phyloP scores from a whole-genome alignment of 2,888 invertebrate species.

The Drosophila imparisetae region DNA sequence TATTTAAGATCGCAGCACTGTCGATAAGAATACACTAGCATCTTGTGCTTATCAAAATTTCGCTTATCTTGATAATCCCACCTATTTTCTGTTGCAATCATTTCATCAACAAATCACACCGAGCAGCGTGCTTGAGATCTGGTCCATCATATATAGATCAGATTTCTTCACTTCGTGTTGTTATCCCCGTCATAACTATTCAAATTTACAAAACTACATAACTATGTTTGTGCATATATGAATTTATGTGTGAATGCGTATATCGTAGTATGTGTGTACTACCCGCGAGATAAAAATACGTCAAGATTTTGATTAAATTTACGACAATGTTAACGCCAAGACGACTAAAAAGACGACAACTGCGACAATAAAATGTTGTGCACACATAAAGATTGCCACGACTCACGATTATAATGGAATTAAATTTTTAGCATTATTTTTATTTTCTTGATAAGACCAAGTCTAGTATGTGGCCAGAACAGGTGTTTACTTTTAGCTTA shows the following conservation, averaged over 20 bases:
- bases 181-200: conserved; percentile 7
- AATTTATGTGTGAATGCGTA: neutral
- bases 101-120: conserved; percentile 38
- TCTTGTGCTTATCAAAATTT: conserved; percentile 10
- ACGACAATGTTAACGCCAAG: conserved; percentile 64
- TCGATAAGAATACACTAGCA: neutral
- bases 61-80: conserved; percentile 36
- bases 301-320: conserved; percentile 76
- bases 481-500: neutral
- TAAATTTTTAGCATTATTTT: neutral
- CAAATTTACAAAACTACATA: conserved; percentile 19
- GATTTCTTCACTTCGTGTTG: neutral
- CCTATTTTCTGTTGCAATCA: conserved; percentile 43
- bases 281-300: conserved; percentile 39
- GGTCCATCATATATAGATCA: conserved; percentile 18
- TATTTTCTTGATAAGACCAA: neutral
- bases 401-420: conserved; percentile 7
- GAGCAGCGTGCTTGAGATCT: conserved; percentile 5
- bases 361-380: conserved; percentile 40
- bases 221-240: neutral
- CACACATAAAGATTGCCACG: conserved; percentile 58
- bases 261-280: conserved; percentile 11
- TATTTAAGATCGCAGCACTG: neutral
- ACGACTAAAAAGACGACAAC: conserved; percentile 34
- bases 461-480: neutral